phyloP scores from a whole-genome alignment of 2,888 invertebrate species.

The Amblyjoppa proteus region DNA sequence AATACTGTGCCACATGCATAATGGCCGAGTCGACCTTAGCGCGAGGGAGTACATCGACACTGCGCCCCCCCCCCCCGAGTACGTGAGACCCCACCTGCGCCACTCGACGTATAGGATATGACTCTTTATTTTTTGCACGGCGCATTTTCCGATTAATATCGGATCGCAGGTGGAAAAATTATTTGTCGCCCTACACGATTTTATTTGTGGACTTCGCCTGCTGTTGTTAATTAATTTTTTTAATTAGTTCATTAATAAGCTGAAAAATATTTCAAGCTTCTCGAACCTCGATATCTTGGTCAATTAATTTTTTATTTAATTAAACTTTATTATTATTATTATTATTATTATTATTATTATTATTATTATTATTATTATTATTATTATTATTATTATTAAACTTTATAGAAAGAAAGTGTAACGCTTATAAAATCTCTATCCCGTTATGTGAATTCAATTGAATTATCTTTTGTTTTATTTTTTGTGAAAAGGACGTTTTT shows the following conservation, averaged over 20 bases:
- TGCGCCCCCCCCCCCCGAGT: not conserved
- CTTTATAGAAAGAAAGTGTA: too few species aligned
- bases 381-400: too few species aligned
- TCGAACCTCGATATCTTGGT: too few species aligned
- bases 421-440: too few species aligned
- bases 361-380: too few species aligned
- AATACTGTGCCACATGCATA: slow-evolving; percentile 55
- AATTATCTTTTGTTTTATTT: too few species aligned
- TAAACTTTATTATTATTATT: too few species aligned
- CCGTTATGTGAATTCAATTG: too few species aligned
- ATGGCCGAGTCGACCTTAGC: slow-evolving; percentile 32
- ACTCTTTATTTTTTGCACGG: slow-evolving; percentile 36
- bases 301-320: too few species aligned
- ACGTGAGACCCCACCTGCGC: slow-evolving; percentile 20
- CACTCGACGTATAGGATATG: slow-evolving; percentile 8
- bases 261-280: not conserved
- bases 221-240: not conserved
- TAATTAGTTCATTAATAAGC: not conserved
- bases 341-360: too few species aligned
- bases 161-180: not conserved
- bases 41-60: slow-evolving; percentile 50
- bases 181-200: not conserved
- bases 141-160: slow-evolving; percentile 46
- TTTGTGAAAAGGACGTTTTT: too few species aligned
- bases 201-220: not conserved